A percentile compares a stretch with the other conserved stretches of the same genome.
phyloP scores from a whole-genome alignment of 2,797 vertebrate species.

The Brachyalestes nurse region DNA sequence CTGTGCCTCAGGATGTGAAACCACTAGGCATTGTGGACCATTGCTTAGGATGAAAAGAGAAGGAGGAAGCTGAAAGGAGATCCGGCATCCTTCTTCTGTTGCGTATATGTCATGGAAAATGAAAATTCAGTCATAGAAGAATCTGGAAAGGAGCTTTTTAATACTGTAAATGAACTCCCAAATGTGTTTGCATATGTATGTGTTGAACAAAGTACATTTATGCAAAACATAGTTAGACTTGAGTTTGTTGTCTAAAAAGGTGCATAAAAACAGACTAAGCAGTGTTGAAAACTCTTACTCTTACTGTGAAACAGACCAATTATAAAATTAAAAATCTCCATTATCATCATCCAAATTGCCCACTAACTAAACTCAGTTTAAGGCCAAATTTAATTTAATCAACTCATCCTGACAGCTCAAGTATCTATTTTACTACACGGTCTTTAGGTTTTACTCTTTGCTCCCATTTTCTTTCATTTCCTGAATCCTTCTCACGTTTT shows the following conservation, averaged over 20 bases:
- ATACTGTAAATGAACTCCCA: too few relatives aligned
- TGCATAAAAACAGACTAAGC: too few relatives aligned
- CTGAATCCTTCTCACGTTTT: not conserved
- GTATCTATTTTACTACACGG: not conserved
- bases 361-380: not conserved
- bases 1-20: conserved; percentile 73
- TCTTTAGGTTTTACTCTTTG: conserved; percentile 54
- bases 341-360: not conserved
- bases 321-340: not conserved
- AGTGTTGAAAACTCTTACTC: too few relatives aligned
- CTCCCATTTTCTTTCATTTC: not conserved
- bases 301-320: not conserved
- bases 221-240: too few relatives aligned
- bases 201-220: too few relatives aligned
- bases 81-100: conserved; percentile 65
- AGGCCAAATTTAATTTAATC: not conserved
- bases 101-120: too few relatives aligned
- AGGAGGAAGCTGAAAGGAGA: conserved; percentile 73
- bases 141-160: too few relatives aligned
- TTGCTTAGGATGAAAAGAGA: conserved; percentile 69
- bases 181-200: too few relatives aligned
- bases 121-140: too few relatives aligned
- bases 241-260: too few relatives aligned
- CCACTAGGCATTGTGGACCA: conserved; percentile 61
- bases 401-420: not conserved